Evolutionary conservation across 2,113 vertebrate genomes (phyloP).

Genomic region (Macrotus californicus): DNA sequence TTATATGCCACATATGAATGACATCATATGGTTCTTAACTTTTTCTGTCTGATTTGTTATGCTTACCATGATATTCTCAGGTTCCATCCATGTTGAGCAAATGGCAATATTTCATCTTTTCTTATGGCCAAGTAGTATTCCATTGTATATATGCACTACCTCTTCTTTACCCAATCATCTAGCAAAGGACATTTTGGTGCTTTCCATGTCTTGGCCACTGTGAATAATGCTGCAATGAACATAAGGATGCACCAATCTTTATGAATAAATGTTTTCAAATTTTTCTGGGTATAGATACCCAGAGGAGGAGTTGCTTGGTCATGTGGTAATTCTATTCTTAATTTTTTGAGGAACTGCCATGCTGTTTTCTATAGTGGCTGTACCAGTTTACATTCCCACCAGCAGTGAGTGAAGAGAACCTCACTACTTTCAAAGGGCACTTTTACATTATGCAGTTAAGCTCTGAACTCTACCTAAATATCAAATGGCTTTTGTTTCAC

Average conservation of each 20-base stretch:
- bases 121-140: background rate
- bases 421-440: constrained; percentile 32
- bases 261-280: background rate
- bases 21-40: background rate
- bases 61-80: background rate
- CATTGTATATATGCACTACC: background rate
- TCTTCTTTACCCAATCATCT: background rate
- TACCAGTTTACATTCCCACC: background rate
- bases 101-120: background rate
- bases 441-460: background rate
- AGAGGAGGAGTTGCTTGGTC: background rate
- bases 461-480: background rate
- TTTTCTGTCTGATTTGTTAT: background rate
- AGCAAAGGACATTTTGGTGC: background rate
- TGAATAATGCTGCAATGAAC: background rate
- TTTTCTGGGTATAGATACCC: background rate
- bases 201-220: background rate
- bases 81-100: background rate
- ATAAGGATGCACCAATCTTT: background rate
- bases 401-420: background rate
- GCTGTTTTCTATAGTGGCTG: background rate
- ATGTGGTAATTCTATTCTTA: background rate
- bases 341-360: background rate
- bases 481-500: background rate
- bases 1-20: background rate